Conservation (phyloP, 2,797 vertebrate genomes). For the Sebastes iracundus region DNA sequence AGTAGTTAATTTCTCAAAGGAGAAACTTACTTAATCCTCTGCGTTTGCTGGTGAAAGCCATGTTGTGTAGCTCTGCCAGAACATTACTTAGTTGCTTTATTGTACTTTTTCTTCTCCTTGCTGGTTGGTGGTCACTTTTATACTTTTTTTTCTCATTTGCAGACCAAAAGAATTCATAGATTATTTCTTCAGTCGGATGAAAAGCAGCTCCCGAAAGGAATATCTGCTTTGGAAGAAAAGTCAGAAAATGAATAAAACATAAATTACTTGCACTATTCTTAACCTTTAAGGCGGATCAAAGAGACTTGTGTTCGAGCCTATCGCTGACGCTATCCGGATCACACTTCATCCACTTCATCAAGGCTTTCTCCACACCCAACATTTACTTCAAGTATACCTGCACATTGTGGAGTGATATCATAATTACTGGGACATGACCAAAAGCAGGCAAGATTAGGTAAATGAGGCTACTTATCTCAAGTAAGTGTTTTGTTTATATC, state of each 20-base stretch:
- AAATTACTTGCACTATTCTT: conserved; percentile 28
- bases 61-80: conserved; percentile 27
- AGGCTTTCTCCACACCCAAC: conserved; percentile 33
- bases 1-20: conserved; percentile 76
- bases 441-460: conserved; percentile 37
- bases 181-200: conserved; percentile 7
- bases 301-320: conserved; percentile 22
- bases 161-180: background rate
- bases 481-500: conserved; percentile 55
- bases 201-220: conserved; percentile 13
- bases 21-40: conserved; percentile 71
- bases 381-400: conserved; percentile 52
- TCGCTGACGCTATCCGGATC: conserved; percentile 31
- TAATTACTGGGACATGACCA: conserved; percentile 47
- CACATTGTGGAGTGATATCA: conserved; percentile 41
- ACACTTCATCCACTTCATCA: conserved; percentile 52
- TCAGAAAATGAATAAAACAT: conserved; percentile 35
- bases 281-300: conserved; percentile 44
- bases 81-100: conserved; percentile 16
- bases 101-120: conserved; percentile 6
- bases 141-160: background rate
- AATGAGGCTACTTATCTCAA: conserved; percentile 40
- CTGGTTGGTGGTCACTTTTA: conserved; percentile 15
- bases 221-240: background rate
- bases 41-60: conserved; percentile 41